Evolutionary conservation across 2,113 vertebrate genomes (phyloP).

Genomic region (Ptychochromis oligacanthus): DNA sequence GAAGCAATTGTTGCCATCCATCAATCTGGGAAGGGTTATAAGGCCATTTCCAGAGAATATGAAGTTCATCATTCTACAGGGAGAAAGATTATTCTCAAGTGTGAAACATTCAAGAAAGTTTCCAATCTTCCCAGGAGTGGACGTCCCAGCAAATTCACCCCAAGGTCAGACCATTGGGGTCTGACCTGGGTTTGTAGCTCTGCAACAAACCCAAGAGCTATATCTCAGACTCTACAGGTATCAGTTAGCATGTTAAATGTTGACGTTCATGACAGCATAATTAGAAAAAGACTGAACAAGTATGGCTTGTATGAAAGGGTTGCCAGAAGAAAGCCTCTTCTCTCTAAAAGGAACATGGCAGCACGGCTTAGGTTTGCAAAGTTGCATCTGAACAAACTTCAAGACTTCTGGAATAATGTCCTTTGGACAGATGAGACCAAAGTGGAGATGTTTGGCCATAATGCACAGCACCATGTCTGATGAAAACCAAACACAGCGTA

Average conservation of each 20-base stretch:
- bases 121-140: background rate
- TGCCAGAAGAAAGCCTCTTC: too few relatives aligned
- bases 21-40: background rate
- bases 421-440: too few relatives aligned
- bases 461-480: too few relatives aligned
- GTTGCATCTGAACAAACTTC: background rate
- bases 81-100: background rate
- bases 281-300: background rate
- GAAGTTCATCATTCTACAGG: background rate
- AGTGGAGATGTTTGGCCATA: too few relatives aligned
- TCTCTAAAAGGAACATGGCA: background rate
- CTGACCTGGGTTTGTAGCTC: too few relatives aligned
- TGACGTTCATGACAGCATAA: background rate
- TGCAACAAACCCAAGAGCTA: background rate
- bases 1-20: background rate
- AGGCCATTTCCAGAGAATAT: background rate
- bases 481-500: too few relatives aligned
- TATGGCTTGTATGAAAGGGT: too few relatives aligned
- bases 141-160: background rate
- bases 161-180: background rate
- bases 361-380: background rate
- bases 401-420: too few relatives aligned
- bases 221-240: background rate
- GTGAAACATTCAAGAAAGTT: background rate
- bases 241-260: background rate